These are phyloP conservation scores for Lasioglossum oenotherae DNA, from an alignment of 2,888 invertebrate genomes.

Conservation along the genomic window DNA sequence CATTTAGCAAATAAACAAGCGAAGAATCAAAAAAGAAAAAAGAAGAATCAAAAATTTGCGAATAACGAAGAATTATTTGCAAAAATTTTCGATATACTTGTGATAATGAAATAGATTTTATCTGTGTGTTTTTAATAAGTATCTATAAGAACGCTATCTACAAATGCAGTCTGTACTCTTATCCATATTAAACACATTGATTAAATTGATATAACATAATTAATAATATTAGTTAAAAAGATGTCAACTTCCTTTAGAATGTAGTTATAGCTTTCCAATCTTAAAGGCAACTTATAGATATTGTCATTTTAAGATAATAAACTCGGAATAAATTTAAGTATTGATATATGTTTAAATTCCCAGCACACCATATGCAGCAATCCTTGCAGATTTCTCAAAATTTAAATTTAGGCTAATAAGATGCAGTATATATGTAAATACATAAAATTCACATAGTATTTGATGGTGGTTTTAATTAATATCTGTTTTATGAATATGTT, in stretches of 20 bases:
- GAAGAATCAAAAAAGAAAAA: too few relatives aligned
- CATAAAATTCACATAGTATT: background rate
- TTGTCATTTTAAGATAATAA: background rate
- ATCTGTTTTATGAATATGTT: background rate
- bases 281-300: background rate
- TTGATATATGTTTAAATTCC: background rate
- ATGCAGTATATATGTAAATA: background rate
- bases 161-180: background rate
- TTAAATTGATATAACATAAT: background rate
- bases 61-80: background rate
- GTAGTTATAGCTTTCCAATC: background rate
- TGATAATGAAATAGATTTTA: background rate
- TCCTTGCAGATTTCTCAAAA: background rate
- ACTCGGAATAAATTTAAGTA: background rate
- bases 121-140: too few relatives aligned
- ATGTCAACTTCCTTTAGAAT: background rate
- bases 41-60: too few relatives aligned
- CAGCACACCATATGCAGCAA: background rate
- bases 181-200: background rate
- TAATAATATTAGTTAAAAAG: background rate
- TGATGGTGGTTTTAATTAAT: background rate
- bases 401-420: background rate
- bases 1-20: background rate
- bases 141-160: background rate
- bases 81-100: background rate